Base-by-base conservation (phyloP, 2,888 invertebrate genomes). In the Drosophila fungiperda region DNA sequence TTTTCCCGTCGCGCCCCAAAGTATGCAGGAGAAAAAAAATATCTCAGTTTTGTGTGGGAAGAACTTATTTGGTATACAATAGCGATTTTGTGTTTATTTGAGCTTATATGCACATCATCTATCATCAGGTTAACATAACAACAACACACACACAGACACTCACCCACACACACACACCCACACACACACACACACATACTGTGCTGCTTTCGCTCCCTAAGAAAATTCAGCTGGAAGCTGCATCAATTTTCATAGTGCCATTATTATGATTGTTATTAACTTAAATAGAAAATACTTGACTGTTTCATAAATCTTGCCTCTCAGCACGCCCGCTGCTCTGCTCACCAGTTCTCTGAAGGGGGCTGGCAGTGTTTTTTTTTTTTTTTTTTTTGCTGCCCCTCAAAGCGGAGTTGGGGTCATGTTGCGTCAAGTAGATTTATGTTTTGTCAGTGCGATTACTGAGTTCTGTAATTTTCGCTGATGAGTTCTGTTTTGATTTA, bases 221-320 rank as follows among this genome's bases (percentile, higher is more conserved):
- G 45, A 55, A 38, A 55, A 55, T 59, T 58, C 63, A 55, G 60
- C 72, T 75, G 45, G 54, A 55, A 52, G 83, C 79, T 77, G 80
- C 90, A 82, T 87, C 90, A 86, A 90, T 90, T 87, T 80, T 90
- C 84, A 80, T 89, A 89, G 84, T 90, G 84, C 89, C 91, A 89
- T 91, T 90, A 90, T 91, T 90, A 87, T 89, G 91, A 90, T 91
- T 90, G 87, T 91, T 90, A 90, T 90, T 90, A 90, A 90, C 90
- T 90, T 91, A 90, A 90, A 90, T 90, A 90, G 89, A 89, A 90
- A 90, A 90, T 86, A 87, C 87, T 90, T 83, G 84, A 85, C 85
- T 89, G 78, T 84, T 84, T 83, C 89, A 90, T 90, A 91, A 91
- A 89, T 90, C 90, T 86, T 83, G 42, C 50, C 76, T 61, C 65